Percentiles rank a stretch among this genome's conserved stretches.
Conservation (phyloP, 2,113 vertebrate species). For the Mionectes macconnelli region DNA sequence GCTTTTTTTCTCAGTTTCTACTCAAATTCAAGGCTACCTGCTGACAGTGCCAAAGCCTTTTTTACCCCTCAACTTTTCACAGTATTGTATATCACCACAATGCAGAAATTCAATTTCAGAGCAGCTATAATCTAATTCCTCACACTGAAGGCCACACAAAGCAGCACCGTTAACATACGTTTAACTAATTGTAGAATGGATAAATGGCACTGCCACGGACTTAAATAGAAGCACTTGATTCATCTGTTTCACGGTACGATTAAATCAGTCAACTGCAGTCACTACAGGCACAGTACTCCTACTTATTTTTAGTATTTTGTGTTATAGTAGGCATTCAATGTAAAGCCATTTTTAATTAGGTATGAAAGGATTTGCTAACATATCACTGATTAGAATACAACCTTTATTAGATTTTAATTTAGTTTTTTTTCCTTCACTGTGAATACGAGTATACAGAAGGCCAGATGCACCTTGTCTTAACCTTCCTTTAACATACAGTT, state of each 20-base stretch:
- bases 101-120: neutral
- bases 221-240: neutral
- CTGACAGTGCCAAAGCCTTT: neutral
- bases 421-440: neutral
- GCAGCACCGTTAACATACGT: neutral
- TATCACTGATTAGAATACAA: neutral
- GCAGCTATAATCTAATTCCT: neutral
- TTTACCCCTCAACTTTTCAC: neutral
- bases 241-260: neutral
- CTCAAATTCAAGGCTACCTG: neutral
- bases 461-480: neutral
- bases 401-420: neutral
- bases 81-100: neutral
- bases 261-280: neutral
- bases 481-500: neutral
- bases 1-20: neutral
- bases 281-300: neutral
- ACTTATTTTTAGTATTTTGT: neutral
- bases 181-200: neutral
- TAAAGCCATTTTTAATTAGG: neutral
- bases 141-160: neutral
- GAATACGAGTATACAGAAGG: neutral
- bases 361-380: neutral
- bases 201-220: neutral
- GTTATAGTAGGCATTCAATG: neutral